Percentiles rank a stretch among this genome's conserved stretches.
Evolutionary conservation across 2,113 vertebrate genomes (phyloP).

Genomic region (Pseudonaja textilis): DNA sequence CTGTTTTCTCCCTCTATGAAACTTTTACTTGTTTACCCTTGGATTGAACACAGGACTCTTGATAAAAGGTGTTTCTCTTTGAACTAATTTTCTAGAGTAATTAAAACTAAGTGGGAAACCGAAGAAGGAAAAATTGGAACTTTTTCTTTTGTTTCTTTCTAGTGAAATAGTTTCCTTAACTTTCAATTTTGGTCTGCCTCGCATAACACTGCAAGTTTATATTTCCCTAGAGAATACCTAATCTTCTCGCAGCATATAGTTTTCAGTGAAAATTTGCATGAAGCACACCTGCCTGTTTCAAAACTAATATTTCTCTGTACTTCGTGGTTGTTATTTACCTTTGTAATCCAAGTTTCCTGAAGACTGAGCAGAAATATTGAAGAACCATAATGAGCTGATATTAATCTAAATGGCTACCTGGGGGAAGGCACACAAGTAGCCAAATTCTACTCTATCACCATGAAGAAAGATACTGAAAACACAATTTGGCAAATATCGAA

Average conservation of each 20-base stretch:
- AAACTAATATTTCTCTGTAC: slow-evolving; percentile 46
- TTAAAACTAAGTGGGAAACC: background rate
- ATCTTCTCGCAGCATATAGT: slow-evolving; percentile 16
- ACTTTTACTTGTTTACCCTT: background rate
- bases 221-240: slow-evolving; percentile 18
- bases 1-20: background rate
- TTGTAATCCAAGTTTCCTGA: slow-evolving; percentile 56
- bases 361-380: slow-evolving; percentile 50
- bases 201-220: slow-evolving; percentile 14
- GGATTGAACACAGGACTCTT: background rate
- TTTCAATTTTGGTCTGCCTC: slow-evolving; percentile 4
- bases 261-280: slow-evolving; percentile 48
- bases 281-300: slow-evolving; percentile 52
- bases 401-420: slow-evolving; percentile 44
- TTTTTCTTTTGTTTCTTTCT: slow-evolving; percentile 29
- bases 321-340: slow-evolving; percentile 41
- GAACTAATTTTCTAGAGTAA: background rate
- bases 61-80: background rate
- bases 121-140: background rate
- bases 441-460: slow-evolving; percentile 34
- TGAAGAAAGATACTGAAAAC: slow-evolving; percentile 19
- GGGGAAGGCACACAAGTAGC: slow-evolving; percentile 35
- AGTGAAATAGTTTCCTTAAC: background rate
- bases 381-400: slow-evolving; percentile 45
- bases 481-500: slow-evolving; percentile 14